Conservation (phyloP, 1,140 invertebrate genomes). For the Drosophila pandora region DNA sequence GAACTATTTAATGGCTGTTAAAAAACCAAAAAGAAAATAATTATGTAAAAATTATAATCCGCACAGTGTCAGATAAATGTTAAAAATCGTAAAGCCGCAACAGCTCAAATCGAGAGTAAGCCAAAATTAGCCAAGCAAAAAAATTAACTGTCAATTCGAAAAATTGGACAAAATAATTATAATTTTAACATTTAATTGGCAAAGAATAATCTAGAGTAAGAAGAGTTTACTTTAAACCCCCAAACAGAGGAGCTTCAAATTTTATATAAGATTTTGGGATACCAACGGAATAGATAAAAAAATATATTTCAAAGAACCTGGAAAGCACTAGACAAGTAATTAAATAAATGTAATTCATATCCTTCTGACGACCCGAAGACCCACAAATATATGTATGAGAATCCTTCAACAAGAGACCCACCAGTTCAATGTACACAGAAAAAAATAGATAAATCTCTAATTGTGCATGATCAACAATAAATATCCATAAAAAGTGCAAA, state of each 20-base stretch:
- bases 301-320: conserved; percentile 22
- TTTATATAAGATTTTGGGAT: conserved; percentile 68
- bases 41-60: conserved; percentile 15
- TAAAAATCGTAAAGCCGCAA: conserved; percentile 37
- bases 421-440: conserved; percentile 51
- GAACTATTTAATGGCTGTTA: conserved; percentile 72
- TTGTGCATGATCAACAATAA: conserved; percentile 18
- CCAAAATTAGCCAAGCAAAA: conserved; percentile 33
- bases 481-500: conserved; percentile 2
- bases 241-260: conserved; percentile 68
- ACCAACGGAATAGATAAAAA: conserved; percentile 20
- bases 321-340: conserved; percentile 14
- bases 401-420: conserved; percentile 53
- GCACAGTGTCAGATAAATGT: conserved; percentile 30
- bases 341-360: conserved; percentile 57
- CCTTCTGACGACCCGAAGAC: conserved; percentile 41
- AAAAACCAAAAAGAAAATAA: not conserved
- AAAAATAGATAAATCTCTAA: not conserved
- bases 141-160: conserved; percentile 66
- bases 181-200: conserved; percentile 25
- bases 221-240: conserved; percentile 58
- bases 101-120: conserved; percentile 54
- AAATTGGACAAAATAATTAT: conserved; percentile 43
- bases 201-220: conserved; percentile 25
- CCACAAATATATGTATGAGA: conserved; percentile 21